phyloP scores from a whole-genome alignment of 2,888 invertebrate genomes.

The Hirtodrosophila confusa region DNA sequence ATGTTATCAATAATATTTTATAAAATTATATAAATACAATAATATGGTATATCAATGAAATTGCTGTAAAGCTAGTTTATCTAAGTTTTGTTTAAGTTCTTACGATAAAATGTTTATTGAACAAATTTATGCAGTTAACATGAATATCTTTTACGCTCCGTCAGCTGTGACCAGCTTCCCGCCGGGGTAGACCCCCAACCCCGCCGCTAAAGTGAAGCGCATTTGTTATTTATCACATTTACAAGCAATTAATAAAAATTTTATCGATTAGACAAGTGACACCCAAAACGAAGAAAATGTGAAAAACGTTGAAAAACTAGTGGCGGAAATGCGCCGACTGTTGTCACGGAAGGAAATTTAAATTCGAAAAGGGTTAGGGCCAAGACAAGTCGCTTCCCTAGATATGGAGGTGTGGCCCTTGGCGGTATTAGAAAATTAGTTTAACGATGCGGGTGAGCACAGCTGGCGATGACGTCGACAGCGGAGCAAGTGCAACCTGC shows the following conservation, averaged over 20 bases:
- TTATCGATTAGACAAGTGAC: constrained; percentile 70
- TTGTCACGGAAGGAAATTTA: constrained; percentile 32
- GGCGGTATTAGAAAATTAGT: constrained; percentile 68
- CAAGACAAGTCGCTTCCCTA: constrained; percentile 1
- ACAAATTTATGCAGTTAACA: not conserved
- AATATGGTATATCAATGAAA: too few species aligned
- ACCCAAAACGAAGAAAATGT: constrained; percentile 16
- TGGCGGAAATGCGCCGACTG: constrained; percentile 49
- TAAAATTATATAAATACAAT: too few species aligned
- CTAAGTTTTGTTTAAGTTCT: not conserved
- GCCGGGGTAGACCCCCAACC: not conserved
- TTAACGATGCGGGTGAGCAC: constrained; percentile 75
- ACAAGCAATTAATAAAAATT: constrained; percentile 68
- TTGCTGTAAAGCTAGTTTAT: too few species aligned
- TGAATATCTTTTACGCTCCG: constrained; percentile 20
- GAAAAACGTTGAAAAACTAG: constrained; percentile 3
- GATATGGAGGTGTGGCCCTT: constrained; percentile 50
- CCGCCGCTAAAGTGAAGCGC: constrained; percentile 1
- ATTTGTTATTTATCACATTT: constrained; percentile 62
- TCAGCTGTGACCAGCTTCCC: constrained; percentile 59
- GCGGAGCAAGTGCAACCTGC: constrained; percentile 33
- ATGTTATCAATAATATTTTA: too few species aligned
- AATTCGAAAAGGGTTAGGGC: constrained; percentile 37
- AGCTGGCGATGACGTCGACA: constrained; percentile 52
- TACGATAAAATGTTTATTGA: not conserved